Percentiles rank a stretch among this genome's conserved stretches.
These are phyloP conservation scores for Hyposoter didymator DNA, from an alignment of 2,888 invertebrate species.

Conservation along the genomic window DNA sequence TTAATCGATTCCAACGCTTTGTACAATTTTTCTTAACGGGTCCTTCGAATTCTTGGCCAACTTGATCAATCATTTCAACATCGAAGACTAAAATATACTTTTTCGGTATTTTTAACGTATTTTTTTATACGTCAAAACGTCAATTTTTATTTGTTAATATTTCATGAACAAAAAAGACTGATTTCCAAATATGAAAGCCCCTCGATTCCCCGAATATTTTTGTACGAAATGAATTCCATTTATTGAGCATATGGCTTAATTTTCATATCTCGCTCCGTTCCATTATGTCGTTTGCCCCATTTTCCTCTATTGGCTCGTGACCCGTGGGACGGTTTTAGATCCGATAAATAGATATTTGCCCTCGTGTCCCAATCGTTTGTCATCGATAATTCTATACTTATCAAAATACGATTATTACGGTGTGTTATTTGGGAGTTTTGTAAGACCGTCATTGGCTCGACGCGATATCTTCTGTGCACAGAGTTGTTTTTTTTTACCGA, in stretches of 20 bases:
- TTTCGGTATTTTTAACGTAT: neutral
- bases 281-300: constrained; percentile 7
- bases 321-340: constrained; percentile 36
- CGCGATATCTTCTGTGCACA: constrained; percentile 4
- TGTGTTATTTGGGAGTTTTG: neutral
- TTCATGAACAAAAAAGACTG: neutral
- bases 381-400: constrained; percentile 44
- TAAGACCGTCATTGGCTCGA: neutral
- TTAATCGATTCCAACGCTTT: neutral
- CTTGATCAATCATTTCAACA: neutral
- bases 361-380: constrained; percentile 5
- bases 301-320: constrained; percentile 1
- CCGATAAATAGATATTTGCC: constrained; percentile 8
- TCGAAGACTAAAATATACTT: neutral
- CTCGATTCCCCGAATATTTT: neutral
- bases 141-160: neutral
- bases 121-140: neutral
- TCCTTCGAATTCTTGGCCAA: neutral
- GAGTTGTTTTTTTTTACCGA: constrained; percentile 15
- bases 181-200: neutral
- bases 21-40: neutral
- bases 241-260: neutral
- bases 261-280: neutral
- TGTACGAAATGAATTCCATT: neutral
- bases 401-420: constrained; percentile 29